A percentile compares a stretch with the other conserved stretches of the same genome.
Conservation (phyloP, 2,888 invertebrate species). For the Beris morrisii region DNA sequence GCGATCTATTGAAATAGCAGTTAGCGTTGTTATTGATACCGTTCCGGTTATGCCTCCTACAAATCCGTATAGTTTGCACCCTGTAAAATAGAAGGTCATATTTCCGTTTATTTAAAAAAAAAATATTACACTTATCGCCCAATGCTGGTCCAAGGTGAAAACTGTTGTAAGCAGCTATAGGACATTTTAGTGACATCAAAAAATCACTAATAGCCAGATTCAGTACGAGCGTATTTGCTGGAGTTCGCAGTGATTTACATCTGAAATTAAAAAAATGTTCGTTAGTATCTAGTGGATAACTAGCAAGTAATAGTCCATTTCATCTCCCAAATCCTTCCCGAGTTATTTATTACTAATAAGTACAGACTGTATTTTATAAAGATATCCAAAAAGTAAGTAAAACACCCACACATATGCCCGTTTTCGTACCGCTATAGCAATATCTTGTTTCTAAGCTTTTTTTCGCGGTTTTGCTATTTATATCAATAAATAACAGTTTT, state of each 20-base stretch:
- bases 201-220: constrained; percentile 78
- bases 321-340: no score
- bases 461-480: no score
- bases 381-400: no score
- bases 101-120: no score
- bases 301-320: no score
- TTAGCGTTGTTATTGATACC: constrained; percentile 77
- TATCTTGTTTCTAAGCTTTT: no score
- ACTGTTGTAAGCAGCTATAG: constrained; percentile 75
- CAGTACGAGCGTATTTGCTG: constrained; percentile 73
- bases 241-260: constrained; percentile 70
- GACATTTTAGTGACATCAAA: constrained; percentile 71
- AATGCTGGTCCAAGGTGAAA: constrained; percentile 71
- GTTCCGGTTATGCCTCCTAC: constrained; percentile 79
- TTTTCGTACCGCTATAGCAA: no score
- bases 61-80: constrained; percentile 78
- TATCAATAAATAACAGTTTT: no score
- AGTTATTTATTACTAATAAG: no score
- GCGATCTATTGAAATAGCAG: constrained; percentile 79
- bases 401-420: no score
- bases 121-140: constrained; percentile 66
- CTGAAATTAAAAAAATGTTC: constrained; percentile 51
- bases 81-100: constrained; percentile 62
- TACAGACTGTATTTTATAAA: no score
- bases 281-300: no score